phyloP scores from a whole-genome alignment of 1,140 invertebrate genomes.

The Platyura marginata region DNA sequence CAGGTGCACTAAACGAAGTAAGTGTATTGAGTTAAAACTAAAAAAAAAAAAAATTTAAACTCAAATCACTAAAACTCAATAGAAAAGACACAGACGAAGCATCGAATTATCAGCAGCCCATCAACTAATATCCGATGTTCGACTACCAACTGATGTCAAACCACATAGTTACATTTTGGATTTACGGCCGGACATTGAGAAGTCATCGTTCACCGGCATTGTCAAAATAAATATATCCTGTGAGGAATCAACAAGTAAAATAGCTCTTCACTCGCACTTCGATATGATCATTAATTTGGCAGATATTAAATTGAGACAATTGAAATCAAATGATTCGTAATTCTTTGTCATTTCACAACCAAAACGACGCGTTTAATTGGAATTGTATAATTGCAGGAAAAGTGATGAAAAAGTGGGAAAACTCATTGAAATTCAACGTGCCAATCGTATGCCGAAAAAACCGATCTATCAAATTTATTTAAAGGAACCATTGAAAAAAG shows the following conservation, averaged over 20 bases:
- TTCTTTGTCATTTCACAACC: too few species aligned
- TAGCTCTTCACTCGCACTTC: conserved; percentile 38
- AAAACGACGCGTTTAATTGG: too few species aligned
- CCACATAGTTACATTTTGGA: conserved; percentile 39
- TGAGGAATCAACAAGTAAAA: conserved; percentile 30
- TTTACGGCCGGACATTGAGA: conserved; percentile 35
- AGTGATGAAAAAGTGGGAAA: neutral
- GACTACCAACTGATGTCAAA: conserved; percentile 32
- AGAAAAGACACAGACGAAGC: conserved; percentile 21
- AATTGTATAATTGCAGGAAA: too few species aligned
- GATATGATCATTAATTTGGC: conserved; percentile 31
- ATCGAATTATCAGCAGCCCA: conserved; percentile 39
- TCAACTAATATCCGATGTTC: conserved; percentile 31
- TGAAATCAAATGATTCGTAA: conserved; percentile 18
- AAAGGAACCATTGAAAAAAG: conserved; percentile 26
- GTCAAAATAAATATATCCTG: conserved; percentile 41
- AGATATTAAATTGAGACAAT: conserved; percentile 14
- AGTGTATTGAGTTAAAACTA: too few species aligned
- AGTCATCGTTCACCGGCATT: conserved; percentile 35
- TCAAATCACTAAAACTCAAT: neutral
- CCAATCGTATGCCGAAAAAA: conserved; percentile 28
- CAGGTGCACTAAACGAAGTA: too few species aligned
- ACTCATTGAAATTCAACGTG: conserved; percentile 9
- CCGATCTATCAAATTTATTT: conserved; percentile 32
- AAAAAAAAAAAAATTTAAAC: neutral